A percentile compares a stretch with the other conserved stretches of the same genome.
Conservation (phyloP, 2,888 invertebrate genomes). For the Agrochola lota region DNA sequence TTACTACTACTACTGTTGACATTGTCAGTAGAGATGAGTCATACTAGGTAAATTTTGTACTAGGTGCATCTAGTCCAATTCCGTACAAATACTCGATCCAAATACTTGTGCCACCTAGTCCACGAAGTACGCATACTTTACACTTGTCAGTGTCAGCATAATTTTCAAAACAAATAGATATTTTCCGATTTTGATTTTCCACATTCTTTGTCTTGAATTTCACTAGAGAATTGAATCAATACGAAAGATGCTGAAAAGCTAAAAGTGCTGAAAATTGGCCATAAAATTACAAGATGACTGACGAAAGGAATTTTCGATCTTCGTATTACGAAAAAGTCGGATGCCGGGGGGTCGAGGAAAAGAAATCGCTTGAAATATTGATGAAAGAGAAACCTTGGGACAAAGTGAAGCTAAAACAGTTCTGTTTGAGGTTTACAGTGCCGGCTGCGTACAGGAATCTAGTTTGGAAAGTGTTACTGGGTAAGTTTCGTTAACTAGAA, state of each 20-base stretch:
- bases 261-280: background rate
- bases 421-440: constrained; percentile 95
- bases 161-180: constrained; percentile 35
- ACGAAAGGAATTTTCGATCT: constrained; percentile 95
- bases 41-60: no score
- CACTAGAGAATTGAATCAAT: background rate
- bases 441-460: constrained; percentile 95
- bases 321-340: constrained; percentile 97
- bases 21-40: no score
- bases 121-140: no score
- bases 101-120: no score
- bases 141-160: background rate
- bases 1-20: no score
- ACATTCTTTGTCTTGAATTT: background rate
- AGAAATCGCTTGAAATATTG: constrained; percentile 96
- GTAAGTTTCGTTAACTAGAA: constrained; percentile 81
- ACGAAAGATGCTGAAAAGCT: constrained; percentile 14
- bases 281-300: constrained; percentile 82
- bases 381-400: constrained; percentile 96
- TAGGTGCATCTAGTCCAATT: no score
- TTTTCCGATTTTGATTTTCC: background rate
- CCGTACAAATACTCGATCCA: no score
- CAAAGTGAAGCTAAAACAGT: constrained; percentile 94
- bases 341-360: constrained; percentile 97
- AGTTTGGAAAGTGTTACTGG: constrained; percentile 96